Base-by-base conservation (phyloP, 2,888 invertebrate species). In the Trichopria drosophilae region DNA sequence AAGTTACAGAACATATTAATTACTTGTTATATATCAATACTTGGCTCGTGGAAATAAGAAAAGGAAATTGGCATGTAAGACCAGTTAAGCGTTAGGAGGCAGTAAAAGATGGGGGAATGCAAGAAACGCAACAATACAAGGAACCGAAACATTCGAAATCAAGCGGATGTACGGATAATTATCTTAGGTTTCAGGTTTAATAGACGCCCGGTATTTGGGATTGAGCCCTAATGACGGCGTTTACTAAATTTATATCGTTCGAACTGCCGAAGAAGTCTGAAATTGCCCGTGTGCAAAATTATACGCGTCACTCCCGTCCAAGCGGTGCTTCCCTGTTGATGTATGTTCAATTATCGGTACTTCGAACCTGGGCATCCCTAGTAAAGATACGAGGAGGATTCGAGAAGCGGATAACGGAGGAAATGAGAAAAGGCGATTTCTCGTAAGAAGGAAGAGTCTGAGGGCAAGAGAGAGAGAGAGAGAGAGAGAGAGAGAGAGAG, bases 161-260 rank as follows among this genome's bases (percentile, higher is more conserved):
- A n/a, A n/a, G n/a, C n/a, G n/a, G n/a, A 58, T 20, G 58, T 64
- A 59, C 61, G 57, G 66, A 70, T 72, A 72, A 72, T 72, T 71
- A 72, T 70, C 68, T 71, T 66, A 67, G 72, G 71, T 69, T 57
- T 66, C 32, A 67, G 65, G 64, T 69, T 70, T 73, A 73, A 73
- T 73, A 73, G 71, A 72, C 68, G 71, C 68, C 61, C 63, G 71
- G 73, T 69, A 73, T 73, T 72, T 69, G 63, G 66, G 67, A 73
- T 71, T 66, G 69, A 66, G 60, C 59, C 66, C 66, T 73, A 73
- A 73, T 73, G 72, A 70, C 71, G 66, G 68, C 68, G 65, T 73
- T 72, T 72, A 71, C 69, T 62, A 65, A 71, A 73, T 73, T 73
- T 72, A 73, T 73, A 65, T 66, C 62, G 63, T 58, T 51, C 45